phyloP scores from a whole-genome alignment of 1,140 invertebrate genomes.

The Apis cerana region DNA sequence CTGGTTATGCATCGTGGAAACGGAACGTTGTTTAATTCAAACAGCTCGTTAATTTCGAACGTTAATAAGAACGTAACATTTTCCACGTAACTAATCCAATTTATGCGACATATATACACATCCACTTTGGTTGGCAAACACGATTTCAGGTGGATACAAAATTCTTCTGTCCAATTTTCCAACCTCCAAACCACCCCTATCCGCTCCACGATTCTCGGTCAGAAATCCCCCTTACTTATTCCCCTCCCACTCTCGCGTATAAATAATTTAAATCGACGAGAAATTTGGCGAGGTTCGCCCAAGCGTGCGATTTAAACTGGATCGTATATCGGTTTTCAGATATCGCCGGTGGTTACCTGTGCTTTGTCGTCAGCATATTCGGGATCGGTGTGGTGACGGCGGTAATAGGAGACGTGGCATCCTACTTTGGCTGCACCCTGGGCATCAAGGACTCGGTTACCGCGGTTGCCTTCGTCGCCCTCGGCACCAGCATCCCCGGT shows the following conservation, averaged over 20 bases:
- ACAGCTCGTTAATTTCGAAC: background rate
- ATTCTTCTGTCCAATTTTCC: too few species aligned
- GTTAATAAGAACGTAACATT: background rate
- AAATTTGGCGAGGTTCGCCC: background rate
- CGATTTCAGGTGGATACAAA: background rate
- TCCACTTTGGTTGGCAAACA: too few species aligned
- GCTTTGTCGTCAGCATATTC: conserved; percentile 96
- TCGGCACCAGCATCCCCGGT: conserved; percentile 98
- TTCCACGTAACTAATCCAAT: background rate
- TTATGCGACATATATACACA: too few species aligned
- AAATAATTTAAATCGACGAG: background rate
- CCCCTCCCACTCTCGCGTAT: too few species aligned
- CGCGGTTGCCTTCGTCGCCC: conserved; percentile 97
- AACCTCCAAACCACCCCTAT: too few species aligned
- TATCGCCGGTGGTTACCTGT: conserved; percentile 94
- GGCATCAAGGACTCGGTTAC: conserved; percentile 98
- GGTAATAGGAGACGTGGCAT: conserved; percentile 97
- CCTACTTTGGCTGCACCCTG: conserved; percentile 98
- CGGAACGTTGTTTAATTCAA: conserved; percentile 39
- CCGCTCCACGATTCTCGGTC: too few species aligned
- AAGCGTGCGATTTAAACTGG: background rate
- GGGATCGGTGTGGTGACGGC: conserved; percentile 97
- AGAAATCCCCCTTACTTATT: too few species aligned
- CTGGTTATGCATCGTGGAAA: conserved; percentile 5
- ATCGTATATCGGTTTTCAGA: conserved; percentile 81